These are phyloP conservation scores for Myotis pilosus DNA, from an alignment of 2,797 vertebrate genomes.

Conservation along the genomic window DNA sequence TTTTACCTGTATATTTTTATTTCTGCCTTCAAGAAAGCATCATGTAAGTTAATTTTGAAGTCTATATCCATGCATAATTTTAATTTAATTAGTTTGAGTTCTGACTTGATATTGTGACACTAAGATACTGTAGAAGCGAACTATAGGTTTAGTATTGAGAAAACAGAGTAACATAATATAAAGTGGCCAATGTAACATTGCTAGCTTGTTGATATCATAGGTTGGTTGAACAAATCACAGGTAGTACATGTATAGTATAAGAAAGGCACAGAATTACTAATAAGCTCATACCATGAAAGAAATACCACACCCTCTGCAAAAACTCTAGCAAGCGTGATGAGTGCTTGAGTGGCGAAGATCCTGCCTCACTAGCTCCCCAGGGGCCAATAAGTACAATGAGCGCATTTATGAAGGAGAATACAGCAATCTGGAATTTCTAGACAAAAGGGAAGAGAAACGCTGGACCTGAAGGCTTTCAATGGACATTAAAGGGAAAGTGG, in stretches of 20 bases:
- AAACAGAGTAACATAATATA: not conserved
- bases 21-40: not conserved
- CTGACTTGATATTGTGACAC: not conserved
- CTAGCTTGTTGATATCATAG: not conserved
- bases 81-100: not conserved
- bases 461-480: not conserved
- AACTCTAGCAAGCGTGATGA: not conserved
- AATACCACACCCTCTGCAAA: not conserved
- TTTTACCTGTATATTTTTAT: not conserved
- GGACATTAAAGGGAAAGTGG: not conserved
- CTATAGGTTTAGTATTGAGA: not conserved
- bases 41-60: not conserved
- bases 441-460: not conserved
- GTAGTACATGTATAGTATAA: not conserved
- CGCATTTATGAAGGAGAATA: not conserved
- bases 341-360: not conserved
- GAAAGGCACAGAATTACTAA: not conserved
- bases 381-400: not conserved
- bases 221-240: not conserved
- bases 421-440: not conserved
- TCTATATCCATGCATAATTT: not conserved
- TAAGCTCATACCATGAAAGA: not conserved
- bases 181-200: not conserved
- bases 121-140: not conserved
- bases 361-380: not conserved